Percentiles rank a stretch among this genome's conserved stretches.
These are phyloP conservation scores for Phylloscopus whistleri DNA, from an alignment of 2,113 vertebrate genomes.

Conservation along the genomic window DNA sequence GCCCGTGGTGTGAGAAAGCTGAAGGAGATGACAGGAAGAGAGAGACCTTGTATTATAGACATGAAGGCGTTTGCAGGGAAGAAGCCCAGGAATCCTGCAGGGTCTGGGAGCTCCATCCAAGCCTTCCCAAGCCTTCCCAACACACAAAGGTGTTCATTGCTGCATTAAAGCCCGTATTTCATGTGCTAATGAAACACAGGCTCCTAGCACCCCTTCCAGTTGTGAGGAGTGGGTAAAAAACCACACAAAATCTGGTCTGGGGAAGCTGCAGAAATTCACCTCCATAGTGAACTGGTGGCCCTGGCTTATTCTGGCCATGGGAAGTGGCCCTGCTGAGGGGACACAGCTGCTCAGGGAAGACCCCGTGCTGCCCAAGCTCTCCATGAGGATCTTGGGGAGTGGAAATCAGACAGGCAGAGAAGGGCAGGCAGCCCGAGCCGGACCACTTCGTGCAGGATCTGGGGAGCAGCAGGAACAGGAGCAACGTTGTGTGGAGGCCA, in stretches of 20 bases:
- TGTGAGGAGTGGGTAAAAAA: background rate
- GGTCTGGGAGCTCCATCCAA: background rate
- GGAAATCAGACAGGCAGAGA: background rate
- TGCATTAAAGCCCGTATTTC: background rate
- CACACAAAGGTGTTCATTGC: background rate
- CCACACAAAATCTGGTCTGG: rapidly evolving
- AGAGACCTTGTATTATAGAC: background rate
- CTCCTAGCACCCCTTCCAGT: background rate
- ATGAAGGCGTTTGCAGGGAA: background rate
- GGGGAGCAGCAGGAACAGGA: background rate
- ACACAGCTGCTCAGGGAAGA: background rate
- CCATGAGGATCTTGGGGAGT: background rate
- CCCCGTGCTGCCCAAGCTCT: background rate
- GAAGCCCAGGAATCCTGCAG: background rate
- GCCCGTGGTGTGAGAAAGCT: background rate
- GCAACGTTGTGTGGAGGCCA: background rate
- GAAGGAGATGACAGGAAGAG: background rate
- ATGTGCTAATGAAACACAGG: background rate
- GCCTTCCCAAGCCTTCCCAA: background rate
- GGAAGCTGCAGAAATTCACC: background rate
- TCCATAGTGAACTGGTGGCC: background rate
- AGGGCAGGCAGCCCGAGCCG: background rate
- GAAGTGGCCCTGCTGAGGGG: background rate
- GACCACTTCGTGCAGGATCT: background rate
- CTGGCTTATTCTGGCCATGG: background rate